Conservation (phyloP, 2,113 vertebrate species). For the Lycaon pictus region DNA sequence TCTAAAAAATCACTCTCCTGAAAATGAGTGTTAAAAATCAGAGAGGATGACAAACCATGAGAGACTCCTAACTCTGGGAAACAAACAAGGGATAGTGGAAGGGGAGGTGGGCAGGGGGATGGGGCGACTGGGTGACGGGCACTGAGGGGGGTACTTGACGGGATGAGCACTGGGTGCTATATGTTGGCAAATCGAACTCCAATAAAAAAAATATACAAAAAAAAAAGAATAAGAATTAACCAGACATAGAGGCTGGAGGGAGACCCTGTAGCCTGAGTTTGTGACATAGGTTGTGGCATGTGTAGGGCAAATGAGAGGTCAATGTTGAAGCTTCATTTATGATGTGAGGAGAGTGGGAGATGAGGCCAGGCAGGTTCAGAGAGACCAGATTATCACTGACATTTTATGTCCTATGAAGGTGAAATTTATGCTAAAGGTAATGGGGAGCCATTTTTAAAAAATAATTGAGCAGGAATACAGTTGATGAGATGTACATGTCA, state of each 20-base stretch:
- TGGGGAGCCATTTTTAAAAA: constrained; percentile 14
- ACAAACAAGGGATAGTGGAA: no score
- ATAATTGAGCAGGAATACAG: constrained; percentile 40
- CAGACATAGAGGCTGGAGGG: background rate
- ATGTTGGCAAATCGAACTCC: no score
- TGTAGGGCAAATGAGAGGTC: background rate
- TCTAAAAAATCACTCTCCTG: background rate
- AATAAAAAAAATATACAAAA: no score
- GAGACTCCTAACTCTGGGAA: no score
- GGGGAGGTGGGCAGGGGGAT: no score
- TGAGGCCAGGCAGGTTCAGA: background rate
- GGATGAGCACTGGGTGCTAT: no score
- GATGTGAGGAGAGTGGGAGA: background rate
- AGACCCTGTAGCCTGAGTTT: background rate
- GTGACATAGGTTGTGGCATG: background rate
- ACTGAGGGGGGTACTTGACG: no score
- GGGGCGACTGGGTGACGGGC: no score
- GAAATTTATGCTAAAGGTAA: constrained; percentile 45
- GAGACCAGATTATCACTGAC: background rate
- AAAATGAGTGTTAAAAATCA: no score
- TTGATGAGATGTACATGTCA: constrained; percentile 34
- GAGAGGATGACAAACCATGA: no score
- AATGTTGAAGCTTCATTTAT: background rate
- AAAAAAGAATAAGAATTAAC: background rate
- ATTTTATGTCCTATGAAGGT: background rate